Evolutionary conservation across 1,140 invertebrate species (phyloP), one percentile per base, ranked within the genome.

Genomic region (Bicyclus anynana): DNA sequence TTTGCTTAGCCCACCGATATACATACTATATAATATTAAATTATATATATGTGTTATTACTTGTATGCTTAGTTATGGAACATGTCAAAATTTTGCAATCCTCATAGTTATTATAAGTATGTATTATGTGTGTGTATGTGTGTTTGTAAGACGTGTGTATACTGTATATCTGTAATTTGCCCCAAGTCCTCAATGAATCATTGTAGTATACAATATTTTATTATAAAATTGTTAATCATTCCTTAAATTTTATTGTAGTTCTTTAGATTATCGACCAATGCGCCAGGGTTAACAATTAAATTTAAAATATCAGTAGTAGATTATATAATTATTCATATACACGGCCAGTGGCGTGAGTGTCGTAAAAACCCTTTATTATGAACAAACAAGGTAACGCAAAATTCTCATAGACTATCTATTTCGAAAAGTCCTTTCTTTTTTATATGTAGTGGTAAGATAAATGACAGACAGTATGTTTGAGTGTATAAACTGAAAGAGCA

Each of bases 231-330:
- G 17, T 16, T 40, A 13, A 13, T 5, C 2, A 40, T 40, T 40
- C 13, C 13, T 40, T 38, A 48, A 48, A 55, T 55, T 38, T 48
- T 49, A 48, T 33, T 35, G 0, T 40, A 17, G 16, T 40, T 16
- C 10, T 40, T 5, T 40, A 40, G 37, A 17, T 55, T 44, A 42
- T 61, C 37, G 69, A 71, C 67, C 65, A 69, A 67, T 53, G 46
- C 65, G 58, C 59, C 62, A 67, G 67, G 64, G 71, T 70, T 55
- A 53, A 29, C 18, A 16, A 53, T 29, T 29, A 23, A 21, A 20
- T 46, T 44, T 18, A 17, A 40, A 40, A 40, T 1, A 40, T 10
- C 29, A 33, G n/a, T 4, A 33, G 7, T 33, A 12, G 12, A 12
- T 33, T 33, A 12, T 33, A 33, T 12, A 7, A 6, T 29, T 40